phyloP scores from a whole-genome alignment of 2,797 vertebrate species.

The Anomalospiza imberbis region DNA sequence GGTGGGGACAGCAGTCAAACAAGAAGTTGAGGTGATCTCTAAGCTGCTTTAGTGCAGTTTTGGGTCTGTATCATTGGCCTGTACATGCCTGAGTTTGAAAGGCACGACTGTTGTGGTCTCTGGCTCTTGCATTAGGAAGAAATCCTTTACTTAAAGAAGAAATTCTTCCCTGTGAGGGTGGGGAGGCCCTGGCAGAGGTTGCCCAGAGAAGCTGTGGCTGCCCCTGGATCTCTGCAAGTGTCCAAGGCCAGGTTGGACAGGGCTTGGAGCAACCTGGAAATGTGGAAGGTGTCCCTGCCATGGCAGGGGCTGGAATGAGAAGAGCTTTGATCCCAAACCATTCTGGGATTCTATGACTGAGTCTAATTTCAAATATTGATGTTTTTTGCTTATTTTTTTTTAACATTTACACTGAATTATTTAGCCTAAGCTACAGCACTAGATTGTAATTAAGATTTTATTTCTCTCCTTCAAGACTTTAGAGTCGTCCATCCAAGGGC shows the following conservation, averaged over 20 bases:
- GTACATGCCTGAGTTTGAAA: neutral
- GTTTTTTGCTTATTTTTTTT: neutral
- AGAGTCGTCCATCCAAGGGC: slow-evolving; percentile 96
- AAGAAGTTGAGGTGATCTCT: neutral
- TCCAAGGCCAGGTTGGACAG: accelerated
- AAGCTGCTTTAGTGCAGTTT: neutral
- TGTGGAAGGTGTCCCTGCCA: neutral
- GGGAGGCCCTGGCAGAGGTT: accelerated
- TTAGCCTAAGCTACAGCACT: neutral
- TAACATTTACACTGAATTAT: neutral
- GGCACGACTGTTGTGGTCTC: neutral
- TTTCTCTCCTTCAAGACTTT: slow-evolving; percentile 79
- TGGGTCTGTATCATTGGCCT: neutral
- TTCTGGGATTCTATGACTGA: neutral
- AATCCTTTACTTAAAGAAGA: neutral
- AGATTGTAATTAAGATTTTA: neutral
- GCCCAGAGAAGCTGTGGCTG: neutral
- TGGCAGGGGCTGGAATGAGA: accelerated
- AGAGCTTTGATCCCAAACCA: neutral
- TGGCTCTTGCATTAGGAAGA: neutral
- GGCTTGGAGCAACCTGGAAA: accelerated
- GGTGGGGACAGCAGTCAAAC: neutral
- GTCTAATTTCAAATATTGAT: neutral
- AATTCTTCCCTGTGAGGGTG: neutral
- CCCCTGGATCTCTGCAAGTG: neutral